A percentile compares a stretch with the other conserved stretches of the same genome.
Evolutionary conservation across 2,113 vertebrate species (phyloP).

Genomic region (Notothenia coriiceps): DNA sequence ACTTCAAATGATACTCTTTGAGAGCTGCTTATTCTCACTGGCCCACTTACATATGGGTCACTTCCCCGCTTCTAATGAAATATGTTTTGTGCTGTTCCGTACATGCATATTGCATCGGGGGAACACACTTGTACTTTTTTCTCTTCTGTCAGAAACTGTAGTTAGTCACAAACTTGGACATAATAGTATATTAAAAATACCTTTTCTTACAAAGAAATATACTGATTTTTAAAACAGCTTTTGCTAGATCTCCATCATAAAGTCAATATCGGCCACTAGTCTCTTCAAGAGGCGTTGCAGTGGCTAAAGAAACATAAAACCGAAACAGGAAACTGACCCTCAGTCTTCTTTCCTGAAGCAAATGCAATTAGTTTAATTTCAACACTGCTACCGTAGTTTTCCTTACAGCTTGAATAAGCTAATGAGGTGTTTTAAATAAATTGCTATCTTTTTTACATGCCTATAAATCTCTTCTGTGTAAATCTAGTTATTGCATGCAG

Average conservation of each 20-base stretch:
- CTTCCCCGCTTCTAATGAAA: conserved; percentile 21
- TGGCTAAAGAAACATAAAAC: too few species aligned
- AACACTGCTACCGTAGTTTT: not conserved
- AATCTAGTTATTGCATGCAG: not conserved
- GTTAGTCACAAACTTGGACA: not conserved
- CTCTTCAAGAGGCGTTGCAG: too few species aligned
- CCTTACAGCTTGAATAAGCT: not conserved
- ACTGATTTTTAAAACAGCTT: not conserved
- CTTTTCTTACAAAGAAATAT: not conserved
- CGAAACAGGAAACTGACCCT: too few species aligned
- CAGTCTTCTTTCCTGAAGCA: too few species aligned
- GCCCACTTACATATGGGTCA: conserved; percentile 40
- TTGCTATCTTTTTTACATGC: not conserved
- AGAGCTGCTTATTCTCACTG: conserved; percentile 25
- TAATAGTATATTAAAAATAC: not conserved
- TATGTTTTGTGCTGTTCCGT: conserved; percentile 3
- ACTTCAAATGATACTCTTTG: conserved; percentile 36
- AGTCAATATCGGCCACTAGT: too few species aligned
- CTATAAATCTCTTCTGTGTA: not conserved
- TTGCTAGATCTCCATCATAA: not conserved
- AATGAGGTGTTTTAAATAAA: not conserved
- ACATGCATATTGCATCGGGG: not conserved
- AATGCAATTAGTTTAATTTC: too few species aligned
- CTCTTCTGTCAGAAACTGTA: not conserved
- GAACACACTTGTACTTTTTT: not conserved